Percentiles rank a stretch among this genome's conserved stretches.
These are phyloP conservation scores for Chloropsis cyanopogon DNA, from an alignment of 2,113 vertebrate genomes.

Conservation along the genomic window DNA sequence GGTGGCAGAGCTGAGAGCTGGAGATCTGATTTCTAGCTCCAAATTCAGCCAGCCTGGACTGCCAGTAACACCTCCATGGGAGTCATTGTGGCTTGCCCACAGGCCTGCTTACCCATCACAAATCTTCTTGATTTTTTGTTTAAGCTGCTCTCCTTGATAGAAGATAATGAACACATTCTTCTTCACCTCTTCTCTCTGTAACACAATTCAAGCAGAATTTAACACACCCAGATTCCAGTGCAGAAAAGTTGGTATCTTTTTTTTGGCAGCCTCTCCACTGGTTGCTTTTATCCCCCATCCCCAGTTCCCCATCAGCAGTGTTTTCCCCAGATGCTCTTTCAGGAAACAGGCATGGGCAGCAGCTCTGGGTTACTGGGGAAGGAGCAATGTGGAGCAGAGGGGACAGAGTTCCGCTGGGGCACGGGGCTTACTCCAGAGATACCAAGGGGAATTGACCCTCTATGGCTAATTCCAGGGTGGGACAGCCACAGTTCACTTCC, in stretches of 20 bases:
- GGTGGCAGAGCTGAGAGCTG: background rate
- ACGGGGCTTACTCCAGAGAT: background rate
- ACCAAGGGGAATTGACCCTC: background rate
- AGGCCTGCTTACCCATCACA: conserved; percentile 74
- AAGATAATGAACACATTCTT: conserved; percentile 84
- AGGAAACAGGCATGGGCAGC: background rate
- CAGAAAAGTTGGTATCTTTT: background rate
- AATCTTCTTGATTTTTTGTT: conserved; percentile 80
- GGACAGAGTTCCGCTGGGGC: background rate
- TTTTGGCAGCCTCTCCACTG: background rate
- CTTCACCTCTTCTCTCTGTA: conserved; percentile 79
- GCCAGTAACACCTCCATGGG: background rate
- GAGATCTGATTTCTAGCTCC: background rate
- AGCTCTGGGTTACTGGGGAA: background rate
- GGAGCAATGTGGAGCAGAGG: background rate
- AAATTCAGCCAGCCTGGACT: background rate
- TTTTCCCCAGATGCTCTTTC: background rate
- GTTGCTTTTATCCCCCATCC: background rate
- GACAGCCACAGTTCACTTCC: background rate
- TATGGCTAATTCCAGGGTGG: background rate
- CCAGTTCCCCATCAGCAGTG: background rate
- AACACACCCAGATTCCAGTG: background rate
- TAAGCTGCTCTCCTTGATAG: conserved; percentile 83
- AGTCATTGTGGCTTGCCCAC: background rate
- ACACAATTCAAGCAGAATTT: conserved; percentile 22